These are phyloP conservation scores for Sceliomorpha sp. DNA, from an alignment of 2,888 invertebrate species.

Conservation along the genomic window DNA sequence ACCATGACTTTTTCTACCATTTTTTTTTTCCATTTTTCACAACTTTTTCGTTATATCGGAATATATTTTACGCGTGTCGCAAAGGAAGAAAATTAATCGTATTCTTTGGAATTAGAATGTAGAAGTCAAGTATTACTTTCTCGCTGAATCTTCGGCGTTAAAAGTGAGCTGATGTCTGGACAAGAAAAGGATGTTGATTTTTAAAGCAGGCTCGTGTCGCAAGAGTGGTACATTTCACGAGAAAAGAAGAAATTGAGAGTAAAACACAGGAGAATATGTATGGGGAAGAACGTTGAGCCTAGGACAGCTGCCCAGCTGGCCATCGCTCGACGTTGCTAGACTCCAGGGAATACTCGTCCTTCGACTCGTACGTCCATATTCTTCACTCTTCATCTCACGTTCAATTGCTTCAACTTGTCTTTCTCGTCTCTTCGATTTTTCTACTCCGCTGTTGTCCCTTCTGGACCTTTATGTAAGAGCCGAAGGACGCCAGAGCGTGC, in stretches of 20 bases:
- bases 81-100: too few species aligned
- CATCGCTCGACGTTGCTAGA: conserved; percentile 63
- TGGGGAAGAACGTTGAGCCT: conserved; percentile 62
- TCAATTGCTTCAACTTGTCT: conserved; percentile 37
- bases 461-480: conserved; percentile 48
- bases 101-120: too few species aligned
- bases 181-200: conserved; percentile 54
- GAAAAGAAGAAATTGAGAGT: conserved; percentile 27
- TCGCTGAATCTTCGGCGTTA: too few species aligned
- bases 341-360: conserved; percentile 71
- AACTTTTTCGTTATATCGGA: conserved; percentile 19
- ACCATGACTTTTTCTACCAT: conserved; percentile 29
- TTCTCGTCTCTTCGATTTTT: conserved; percentile 38
- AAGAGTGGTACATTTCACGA: conserved; percentile 40
- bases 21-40: not conserved
- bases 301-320: conserved; percentile 73
- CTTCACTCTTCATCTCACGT: conserved; percentile 42
- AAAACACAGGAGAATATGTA: conserved; percentile 38
- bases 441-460: too few species aligned
- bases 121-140: too few species aligned
- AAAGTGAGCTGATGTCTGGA: too few species aligned
- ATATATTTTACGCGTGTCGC: not conserved
- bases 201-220: conserved; percentile 64
- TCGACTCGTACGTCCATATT: conserved; percentile 31
- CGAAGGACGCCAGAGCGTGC: conserved; percentile 50